Base-by-base conservation (phyloP, 1,140 invertebrate species). In the Heliconius melpomene region DNA sequence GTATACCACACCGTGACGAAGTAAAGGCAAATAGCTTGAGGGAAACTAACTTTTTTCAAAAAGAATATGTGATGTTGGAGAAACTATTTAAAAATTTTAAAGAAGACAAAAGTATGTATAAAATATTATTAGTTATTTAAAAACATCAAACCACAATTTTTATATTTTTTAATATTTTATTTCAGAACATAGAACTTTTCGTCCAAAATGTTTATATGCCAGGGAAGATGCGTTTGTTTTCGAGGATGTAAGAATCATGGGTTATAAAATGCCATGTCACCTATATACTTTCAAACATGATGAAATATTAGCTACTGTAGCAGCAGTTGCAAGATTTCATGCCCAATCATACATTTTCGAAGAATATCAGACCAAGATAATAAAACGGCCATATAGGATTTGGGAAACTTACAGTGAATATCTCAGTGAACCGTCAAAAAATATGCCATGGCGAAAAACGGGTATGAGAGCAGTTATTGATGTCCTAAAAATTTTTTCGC, bases 281-380 rank as follows among this genome's bases (percentile, higher is more conserved):
- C 71, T 80, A 11, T 76, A 81, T 32, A 86, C 85, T 20, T 88
- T 96, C 3, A 83, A 92, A n/a, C 91, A 94, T 75, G 90, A 95
- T 13, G 94, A 95, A 76, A 82, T 96, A 13, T 88, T 90, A n/a
- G 92, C 95, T 3, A 91, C 89, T 18, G 84, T 96, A 1, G 92
- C 93, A 79, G 86, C 94, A 0, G 75, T 96, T 71, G 96, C 96
- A 2, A 94, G 87, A 74, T 83, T 96, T 82, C 96, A 96, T 82
- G 95, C 95, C 0, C 92, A 95, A 13, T 95, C 95, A 2, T 88
- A 95, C 9, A 90, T 95, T n/a, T 94, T 90, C 54, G 96, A 96
- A 82, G 87, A 94, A 20, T 87, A 79, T n/a, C 87, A 90, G 71
- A 91, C 91, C 0, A 82, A 82, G 13, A 79, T 91, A 50, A 75